Percentiles rank a stretch among this genome's conserved stretches.
phyloP scores from a whole-genome alignment of 1,140 invertebrate genomes.

The Eumeta japonica region DNA sequence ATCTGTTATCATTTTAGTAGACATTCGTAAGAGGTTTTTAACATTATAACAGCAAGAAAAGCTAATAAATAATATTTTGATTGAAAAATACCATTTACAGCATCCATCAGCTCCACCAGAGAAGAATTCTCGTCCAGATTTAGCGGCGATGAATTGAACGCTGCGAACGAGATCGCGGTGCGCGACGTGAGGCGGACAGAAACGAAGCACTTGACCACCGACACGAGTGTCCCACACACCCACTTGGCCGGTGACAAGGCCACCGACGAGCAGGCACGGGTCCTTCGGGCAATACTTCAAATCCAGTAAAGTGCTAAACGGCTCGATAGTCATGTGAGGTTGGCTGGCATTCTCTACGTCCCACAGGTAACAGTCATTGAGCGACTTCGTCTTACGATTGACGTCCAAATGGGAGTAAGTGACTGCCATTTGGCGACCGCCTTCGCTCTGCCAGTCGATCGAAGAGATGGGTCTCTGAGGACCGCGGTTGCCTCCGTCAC shows the following conservation, averaged over 20 bases:
- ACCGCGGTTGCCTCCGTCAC: slow-evolving; percentile 60
- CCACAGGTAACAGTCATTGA: slow-evolving; percentile 81
- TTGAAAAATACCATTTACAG: slow-evolving; percentile 62
- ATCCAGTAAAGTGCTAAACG: slow-evolving; percentile 71
- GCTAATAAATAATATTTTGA: no score
- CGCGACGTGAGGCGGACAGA: slow-evolving; percentile 65
- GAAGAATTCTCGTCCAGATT: slow-evolving; percentile 84
- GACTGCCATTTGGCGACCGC: slow-evolving; percentile 77
- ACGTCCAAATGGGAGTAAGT: slow-evolving; percentile 83
- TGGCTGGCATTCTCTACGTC: slow-evolving; percentile 89
- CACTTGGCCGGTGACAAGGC: slow-evolving; percentile 51
- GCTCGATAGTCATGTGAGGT: slow-evolving; percentile 72
- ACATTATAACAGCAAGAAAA: no score
- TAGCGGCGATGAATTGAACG: slow-evolving; percentile 78
- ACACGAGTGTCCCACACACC: slow-evolving; percentile 76
- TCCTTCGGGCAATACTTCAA: slow-evolving; percentile 90
- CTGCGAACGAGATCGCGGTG: slow-evolving; percentile 76
- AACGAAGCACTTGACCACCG: slow-evolving; percentile 62
- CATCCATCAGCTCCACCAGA: slow-evolving; percentile 86
- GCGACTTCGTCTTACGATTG: slow-evolving; percentile 56
- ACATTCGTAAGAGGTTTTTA: no score
- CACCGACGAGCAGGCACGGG: slow-evolving; percentile 65
- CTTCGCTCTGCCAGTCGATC: slow-evolving; percentile 85
- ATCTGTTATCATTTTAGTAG: no score
- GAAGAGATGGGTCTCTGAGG: slow-evolving; percentile 75